Evolutionary conservation across 2,113 vertebrate species (phyloP).

Genomic region (Polypterus bichir): DNA sequence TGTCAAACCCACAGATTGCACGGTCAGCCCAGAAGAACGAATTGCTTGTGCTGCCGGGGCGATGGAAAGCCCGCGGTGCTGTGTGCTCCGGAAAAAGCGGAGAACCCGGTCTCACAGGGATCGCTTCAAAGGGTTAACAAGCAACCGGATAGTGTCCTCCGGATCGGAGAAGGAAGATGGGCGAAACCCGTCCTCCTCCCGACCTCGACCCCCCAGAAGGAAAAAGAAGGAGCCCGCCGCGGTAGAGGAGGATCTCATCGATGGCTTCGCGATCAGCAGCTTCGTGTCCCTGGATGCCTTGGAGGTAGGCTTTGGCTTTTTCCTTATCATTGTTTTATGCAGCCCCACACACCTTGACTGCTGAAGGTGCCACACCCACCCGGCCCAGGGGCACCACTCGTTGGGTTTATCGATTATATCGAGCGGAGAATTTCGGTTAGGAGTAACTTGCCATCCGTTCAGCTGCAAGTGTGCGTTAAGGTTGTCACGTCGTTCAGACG

Average conservation of each 20-base stretch:
- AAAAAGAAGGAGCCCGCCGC: slow-evolving; percentile 80
- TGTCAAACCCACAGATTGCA: too few relatives aligned
- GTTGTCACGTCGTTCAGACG: too few relatives aligned
- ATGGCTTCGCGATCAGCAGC: slow-evolving; percentile 82
- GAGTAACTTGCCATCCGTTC: too few relatives aligned
- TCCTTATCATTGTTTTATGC: too few relatives aligned
- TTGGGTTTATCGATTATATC: too few relatives aligned
- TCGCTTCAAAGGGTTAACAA: slow-evolving; percentile 53
- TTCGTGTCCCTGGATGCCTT: slow-evolving; percentile 81
- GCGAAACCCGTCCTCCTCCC: slow-evolving; percentile 63
- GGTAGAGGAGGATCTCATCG: slow-evolving; percentile 87
- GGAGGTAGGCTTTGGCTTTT: slow-evolving; percentile 57
- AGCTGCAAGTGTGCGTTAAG: too few relatives aligned
- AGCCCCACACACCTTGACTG: too few relatives aligned
- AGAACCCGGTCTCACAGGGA: slow-evolving; percentile 77
- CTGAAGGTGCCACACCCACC: too few relatives aligned
- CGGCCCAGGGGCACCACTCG: too few relatives aligned
- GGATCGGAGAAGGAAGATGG: slow-evolving; percentile 76
- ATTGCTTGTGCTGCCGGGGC: slow-evolving; percentile 32
- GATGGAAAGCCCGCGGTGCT: slow-evolving; percentile 79
- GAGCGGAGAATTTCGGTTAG: too few relatives aligned
- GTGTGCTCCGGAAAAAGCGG: slow-evolving; percentile 76
- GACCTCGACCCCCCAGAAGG: slow-evolving; percentile 73
- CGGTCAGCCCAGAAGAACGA: slow-evolving; percentile 10
- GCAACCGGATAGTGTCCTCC: slow-evolving; percentile 60